Evolutionary conservation across 2,888 invertebrate genomes (phyloP).

Genomic region (Buathra laborator): DNA sequence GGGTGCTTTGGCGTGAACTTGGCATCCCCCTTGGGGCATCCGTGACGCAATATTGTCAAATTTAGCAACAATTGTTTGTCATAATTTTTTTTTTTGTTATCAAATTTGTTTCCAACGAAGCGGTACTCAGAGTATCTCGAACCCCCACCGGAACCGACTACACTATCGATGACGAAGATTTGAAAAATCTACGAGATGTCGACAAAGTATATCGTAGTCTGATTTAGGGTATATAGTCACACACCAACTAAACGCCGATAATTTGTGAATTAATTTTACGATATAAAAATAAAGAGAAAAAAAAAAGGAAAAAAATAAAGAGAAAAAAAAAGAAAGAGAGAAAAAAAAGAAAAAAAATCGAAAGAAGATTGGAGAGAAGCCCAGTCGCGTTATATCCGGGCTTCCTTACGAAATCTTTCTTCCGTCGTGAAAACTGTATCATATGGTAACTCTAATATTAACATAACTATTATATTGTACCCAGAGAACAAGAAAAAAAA

Average conservation of each 20-base stretch:
- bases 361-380: slow-evolving; percentile 47
- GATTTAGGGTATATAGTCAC: slow-evolving; percentile 29
- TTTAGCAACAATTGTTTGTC: not conserved
- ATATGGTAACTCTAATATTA: slow-evolving; percentile 52
- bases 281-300: slow-evolving; percentile 29
- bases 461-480: slow-evolving; percentile 44
- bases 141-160: slow-evolving; percentile 19
- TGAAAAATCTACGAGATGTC: slow-evolving; percentile 51
- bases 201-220: slow-evolving; percentile 39
- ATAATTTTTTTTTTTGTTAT: not conserved
- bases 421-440: slow-evolving; percentile 51
- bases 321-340: slow-evolving; percentile 12
- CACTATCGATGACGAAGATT: slow-evolving; percentile 39
- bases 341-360: slow-evolving; percentile 34
- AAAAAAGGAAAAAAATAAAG: not conserved
- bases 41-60: slow-evolving; percentile 9
- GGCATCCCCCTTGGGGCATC: slow-evolving; percentile 13
- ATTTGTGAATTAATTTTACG: slow-evolving; percentile 50
- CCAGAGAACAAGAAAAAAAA: slow-evolving; percentile 40
- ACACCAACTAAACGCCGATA: slow-evolving; percentile 28
- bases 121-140: slow-evolving; percentile 21
- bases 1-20: not conserved
- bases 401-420: slow-evolving; percentile 41
- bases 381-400: slow-evolving; percentile 26
- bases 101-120: slow-evolving; percentile 15